Percentiles rank a stretch among this genome's conserved stretches.
phyloP scores from a whole-genome alignment of 2,113 vertebrate genomes.

The Clinocottus analis region DNA sequence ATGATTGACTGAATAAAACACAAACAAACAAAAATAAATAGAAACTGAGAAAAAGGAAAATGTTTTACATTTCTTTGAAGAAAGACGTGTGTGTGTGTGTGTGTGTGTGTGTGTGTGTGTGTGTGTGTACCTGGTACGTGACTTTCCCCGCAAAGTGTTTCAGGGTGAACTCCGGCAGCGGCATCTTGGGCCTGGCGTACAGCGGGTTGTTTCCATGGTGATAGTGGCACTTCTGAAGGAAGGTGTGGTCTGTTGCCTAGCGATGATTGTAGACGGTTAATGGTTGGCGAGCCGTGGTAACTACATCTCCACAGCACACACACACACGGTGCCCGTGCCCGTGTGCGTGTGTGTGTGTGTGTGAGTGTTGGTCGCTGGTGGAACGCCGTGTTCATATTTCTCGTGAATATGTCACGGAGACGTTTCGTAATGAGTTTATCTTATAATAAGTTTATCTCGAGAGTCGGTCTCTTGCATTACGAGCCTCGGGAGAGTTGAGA shows the following conservation, averaged over 20 bases:
- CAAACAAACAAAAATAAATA: no score
- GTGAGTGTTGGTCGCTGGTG: conserved; percentile 16
- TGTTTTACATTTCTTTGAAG: neutral
- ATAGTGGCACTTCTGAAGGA: conserved; percentile 99
- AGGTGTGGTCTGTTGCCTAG: conserved; percentile 98
- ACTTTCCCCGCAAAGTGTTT: conserved; percentile 97
- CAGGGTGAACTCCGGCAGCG: conserved; percentile 94
- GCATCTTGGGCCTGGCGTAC: conserved; percentile 98
- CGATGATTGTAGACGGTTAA: conserved; percentile 53
- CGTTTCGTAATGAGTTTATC: conserved; percentile 52
- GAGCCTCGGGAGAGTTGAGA: conserved; percentile 40
- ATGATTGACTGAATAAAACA: no score
- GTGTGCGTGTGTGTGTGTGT: neutral
- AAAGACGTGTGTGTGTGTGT: no score
- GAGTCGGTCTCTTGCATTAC: conserved; percentile 25
- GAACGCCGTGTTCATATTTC: conserved; percentile 43
- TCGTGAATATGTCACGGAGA: conserved; percentile 6
- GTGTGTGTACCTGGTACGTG: conserved; percentile 94
- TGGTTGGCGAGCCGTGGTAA: conserved; percentile 30
- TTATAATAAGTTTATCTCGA: conserved; percentile 58
- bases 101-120: no score
- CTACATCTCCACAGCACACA: conserved; percentile 31
- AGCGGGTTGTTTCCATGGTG: conserved; percentile 90
- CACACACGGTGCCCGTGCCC: conserved; percentile 21
- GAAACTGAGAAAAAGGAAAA: neutral